Conservation (phyloP, 2,888 invertebrate species). For the Parnassius smintheus region DNA sequence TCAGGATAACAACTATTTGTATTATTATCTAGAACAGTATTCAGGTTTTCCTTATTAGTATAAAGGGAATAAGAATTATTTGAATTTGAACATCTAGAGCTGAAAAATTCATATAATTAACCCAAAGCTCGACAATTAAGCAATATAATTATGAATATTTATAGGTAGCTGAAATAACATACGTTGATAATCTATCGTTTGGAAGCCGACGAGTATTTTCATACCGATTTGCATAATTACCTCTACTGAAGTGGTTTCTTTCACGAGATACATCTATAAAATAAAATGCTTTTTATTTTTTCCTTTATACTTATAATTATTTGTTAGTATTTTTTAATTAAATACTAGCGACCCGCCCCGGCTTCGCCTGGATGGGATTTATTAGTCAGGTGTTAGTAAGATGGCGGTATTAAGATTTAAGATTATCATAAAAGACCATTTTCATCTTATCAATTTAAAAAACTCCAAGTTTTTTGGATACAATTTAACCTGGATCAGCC, state of each 20-base stretch:
- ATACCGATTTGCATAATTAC: constrained; percentile 2
- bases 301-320: too few relatives aligned
- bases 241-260: background rate
- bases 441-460: too few relatives aligned
- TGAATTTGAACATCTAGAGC: background rate
- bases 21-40: background rate
- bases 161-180: background rate
- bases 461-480: too few relatives aligned
- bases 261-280: too few relatives aligned
- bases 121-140: background rate
- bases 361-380: too few relatives aligned
- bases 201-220: background rate
- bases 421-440: too few relatives aligned
- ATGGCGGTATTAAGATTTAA: too few relatives aligned
- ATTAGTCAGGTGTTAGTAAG: too few relatives aligned
- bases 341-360: too few relatives aligned
- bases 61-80: background rate
- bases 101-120: background rate
- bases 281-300: too few relatives aligned
- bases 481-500: too few relatives aligned
- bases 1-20: background rate
- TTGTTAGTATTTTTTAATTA: too few relatives aligned
- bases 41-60: background rate
- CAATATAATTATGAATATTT: background rate
- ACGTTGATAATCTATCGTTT: background rate